These are phyloP conservation scores for Pao palembangensis DNA, from an alignment of 2,113 vertebrate species.

Conservation along the genomic window DNA sequence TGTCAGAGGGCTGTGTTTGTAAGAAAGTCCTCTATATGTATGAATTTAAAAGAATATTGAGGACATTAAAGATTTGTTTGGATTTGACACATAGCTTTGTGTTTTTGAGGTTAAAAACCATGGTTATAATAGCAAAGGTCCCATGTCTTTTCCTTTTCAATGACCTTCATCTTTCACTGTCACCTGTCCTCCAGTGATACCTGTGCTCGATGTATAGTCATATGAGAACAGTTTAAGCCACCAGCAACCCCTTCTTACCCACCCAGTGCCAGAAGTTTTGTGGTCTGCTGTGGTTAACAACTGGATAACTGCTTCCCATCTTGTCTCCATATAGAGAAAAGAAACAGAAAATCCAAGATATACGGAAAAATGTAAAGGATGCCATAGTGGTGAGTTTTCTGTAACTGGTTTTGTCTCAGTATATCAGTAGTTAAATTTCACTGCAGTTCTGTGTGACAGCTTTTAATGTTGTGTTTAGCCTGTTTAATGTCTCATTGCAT, in stretches of 20 bases:
- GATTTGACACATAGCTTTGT: neutral
- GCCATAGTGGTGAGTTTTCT: conserved; percentile 93
- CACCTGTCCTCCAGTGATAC: neutral
- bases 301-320: conserved; percentile 21
- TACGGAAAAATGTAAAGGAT: conserved; percentile 99
- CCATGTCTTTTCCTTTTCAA: neutral
- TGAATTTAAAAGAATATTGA: neutral
- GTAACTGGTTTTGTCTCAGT: conserved; percentile 25
- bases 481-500: conserved; percentile 34
- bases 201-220: neutral
- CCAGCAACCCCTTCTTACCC: conserved; percentile 10
- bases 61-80: neutral
- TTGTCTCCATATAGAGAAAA: conserved; percentile 87
- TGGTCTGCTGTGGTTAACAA: conserved; percentile 13
- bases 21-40: conserved; percentile 11
- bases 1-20: conserved; percentile 43
- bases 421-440: conserved; percentile 27
- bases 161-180: conserved; percentile 4
- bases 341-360: conserved; percentile 99
- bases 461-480: conserved; percentile 54
- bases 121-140: neutral
- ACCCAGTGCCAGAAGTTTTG: conserved; percentile 5
- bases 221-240: conserved; percentile 13
- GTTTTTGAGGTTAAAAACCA: neutral
- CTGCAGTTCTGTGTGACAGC: conserved; percentile 66